Evolutionary conservation across 2,797 vertebrate genomes (phyloP), one percentile per base, ranked within the genome.

Genomic region (Allobates femoralis): DNA sequence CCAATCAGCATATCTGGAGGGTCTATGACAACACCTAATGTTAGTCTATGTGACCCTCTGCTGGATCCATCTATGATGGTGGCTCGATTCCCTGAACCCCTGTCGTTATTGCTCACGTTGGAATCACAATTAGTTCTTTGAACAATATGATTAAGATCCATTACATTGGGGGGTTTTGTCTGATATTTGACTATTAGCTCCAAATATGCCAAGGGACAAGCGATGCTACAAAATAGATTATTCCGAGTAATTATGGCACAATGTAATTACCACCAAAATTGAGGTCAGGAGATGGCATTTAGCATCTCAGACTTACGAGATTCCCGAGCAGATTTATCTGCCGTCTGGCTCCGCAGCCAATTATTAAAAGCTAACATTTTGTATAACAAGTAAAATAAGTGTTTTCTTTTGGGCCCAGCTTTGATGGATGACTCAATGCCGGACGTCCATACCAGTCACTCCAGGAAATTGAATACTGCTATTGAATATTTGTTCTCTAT

Each of bases 251-350:
- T 87, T 87, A 87, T 84, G 56, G 76, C 53, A 56, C 76, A 84
- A 79, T 87, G 81, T 87, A 87, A 87, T 87, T 87, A 87, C 67
- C 32, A 75, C 76, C 62, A 62, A 85, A 73, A 87, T 87, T 80
- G 86, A 87, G 86, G 86, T 87, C 86, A 87, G 81, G 32, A 87
- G 86, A 87, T 87, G 86, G 81, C 81, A 87, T 87, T 87, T 87
- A 66, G 81, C 67, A 41, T 87, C 55, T n/a, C 74, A 64, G 86
- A 84, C 86, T 60, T 87, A 83, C 71, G 81, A 87, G 86, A 87
- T 87, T 87, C 81, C 86, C 55, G 30, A 79, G 26, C 75, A 87
- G 66, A 79, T 87, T 84, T 80, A 79, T 84, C 81, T 51, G 64
- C 86, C 50, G 60, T 84, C 66, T 87, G 86, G 30, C 76, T 79